A percentile compares a stretch with the other conserved stretches of the same genome.
These are phyloP conservation scores for Aythya baeri DNA, from an alignment of 2,113 vertebrate species.

Conservation along the genomic window DNA sequence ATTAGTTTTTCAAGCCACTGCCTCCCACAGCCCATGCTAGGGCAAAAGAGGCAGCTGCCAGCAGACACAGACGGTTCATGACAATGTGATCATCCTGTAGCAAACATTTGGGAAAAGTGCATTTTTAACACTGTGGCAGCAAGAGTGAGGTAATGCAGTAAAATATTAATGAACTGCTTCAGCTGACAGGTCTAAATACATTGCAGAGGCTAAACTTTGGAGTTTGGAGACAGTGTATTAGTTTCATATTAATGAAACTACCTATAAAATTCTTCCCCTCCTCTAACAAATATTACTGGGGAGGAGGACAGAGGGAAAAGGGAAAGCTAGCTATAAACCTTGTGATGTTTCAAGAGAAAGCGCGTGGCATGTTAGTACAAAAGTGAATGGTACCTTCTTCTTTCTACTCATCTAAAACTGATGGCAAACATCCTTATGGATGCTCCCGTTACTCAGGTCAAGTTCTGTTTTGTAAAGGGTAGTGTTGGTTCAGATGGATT, in stretches of 20 bases:
- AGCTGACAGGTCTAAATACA: neutral
- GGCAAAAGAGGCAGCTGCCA: neutral
- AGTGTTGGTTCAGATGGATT: neutral
- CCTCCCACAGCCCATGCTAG: neutral
- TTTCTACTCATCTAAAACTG: neutral
- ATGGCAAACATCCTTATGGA: neutral
- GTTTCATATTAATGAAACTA: neutral
- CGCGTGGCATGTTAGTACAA: neutral
- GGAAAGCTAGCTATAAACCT: neutral
- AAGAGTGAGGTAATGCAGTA: conserved; percentile 22
- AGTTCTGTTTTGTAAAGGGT: neutral
- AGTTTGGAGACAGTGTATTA: neutral
- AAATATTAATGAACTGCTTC: conserved; percentile 53
- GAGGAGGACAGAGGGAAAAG: neutral
- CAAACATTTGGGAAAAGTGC: neutral
- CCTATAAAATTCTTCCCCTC: neutral
- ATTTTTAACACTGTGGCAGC: neutral
- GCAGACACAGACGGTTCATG: neutral
- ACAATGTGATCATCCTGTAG: neutral
- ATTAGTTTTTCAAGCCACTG: neutral
- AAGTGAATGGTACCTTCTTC: accelerated
- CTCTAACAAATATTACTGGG: neutral
- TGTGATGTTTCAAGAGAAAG: neutral
- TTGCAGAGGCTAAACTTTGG: neutral
- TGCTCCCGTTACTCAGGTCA: neutral